Conservation (phyloP, 2,797 vertebrate genomes). For the Lutjanus campechanus region DNA sequence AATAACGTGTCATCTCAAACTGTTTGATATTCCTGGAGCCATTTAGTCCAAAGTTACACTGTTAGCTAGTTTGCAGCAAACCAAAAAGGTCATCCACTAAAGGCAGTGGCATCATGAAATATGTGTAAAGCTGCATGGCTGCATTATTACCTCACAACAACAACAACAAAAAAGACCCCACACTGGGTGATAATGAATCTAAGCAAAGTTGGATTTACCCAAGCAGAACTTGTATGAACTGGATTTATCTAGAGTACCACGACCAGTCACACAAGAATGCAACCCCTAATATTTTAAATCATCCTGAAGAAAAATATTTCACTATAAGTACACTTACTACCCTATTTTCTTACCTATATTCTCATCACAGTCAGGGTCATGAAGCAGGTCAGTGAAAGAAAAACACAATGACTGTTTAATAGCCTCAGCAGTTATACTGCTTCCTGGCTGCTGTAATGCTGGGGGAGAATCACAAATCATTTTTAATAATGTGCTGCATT, state of each 20-base stretch:
- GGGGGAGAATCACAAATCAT: constrained; percentile 22
- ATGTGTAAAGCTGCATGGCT: neutral
- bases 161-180: neutral
- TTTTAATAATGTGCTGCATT: constrained; percentile 5
- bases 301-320: neutral
- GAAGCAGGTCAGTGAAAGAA: neutral
- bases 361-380: neutral
- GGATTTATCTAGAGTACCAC: neutral
- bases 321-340: neutral
- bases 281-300: neutral
- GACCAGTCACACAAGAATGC: neutral
- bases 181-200: neutral
- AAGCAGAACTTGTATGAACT: neutral
- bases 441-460: constrained; percentile 9
- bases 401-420: constrained; percentile 21
- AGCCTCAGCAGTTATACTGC: constrained; percentile 10
- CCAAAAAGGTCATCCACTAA: neutral
- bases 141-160: neutral
- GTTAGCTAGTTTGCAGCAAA: neutral
- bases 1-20: neutral
- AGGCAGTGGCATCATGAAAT: neutral
- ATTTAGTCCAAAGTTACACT: neutral
- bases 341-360: neutral
- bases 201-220: neutral
- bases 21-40: neutral